Evolutionary conservation across 1,140 invertebrate species (phyloP).

Genomic region (Drosophila parvula): DNA sequence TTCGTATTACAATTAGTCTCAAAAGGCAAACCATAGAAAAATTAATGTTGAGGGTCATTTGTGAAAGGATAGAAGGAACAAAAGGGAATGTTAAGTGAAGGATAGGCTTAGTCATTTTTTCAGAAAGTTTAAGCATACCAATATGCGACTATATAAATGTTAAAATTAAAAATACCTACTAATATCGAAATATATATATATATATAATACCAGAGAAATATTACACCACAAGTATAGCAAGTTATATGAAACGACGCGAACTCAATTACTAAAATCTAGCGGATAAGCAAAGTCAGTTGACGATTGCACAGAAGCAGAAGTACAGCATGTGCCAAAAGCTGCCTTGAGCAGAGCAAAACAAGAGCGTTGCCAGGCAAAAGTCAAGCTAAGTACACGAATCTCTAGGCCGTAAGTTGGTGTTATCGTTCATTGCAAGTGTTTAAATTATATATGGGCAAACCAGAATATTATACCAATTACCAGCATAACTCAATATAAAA

Average conservation of each 20-base stretch:
- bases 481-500: conserved; percentile 60
- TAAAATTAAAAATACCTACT: conserved; percentile 55
- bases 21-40: conserved; percentile 51
- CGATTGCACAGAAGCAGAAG: conserved; percentile 40
- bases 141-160: conserved; percentile 69
- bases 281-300: conserved; percentile 49
- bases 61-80: conserved; percentile 40
- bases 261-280: conserved; percentile 69
- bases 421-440: conserved; percentile 73
- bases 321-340: conserved; percentile 73
- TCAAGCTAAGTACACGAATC: conserved; percentile 49
- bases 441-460: conserved; percentile 68
- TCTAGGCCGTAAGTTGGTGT: conserved; percentile 71
- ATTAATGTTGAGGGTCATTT: conserved; percentile 77
- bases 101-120: conserved; percentile 64
- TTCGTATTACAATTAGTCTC: conserved; percentile 56
- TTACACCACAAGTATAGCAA: conserved; percentile 44
- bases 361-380: conserved; percentile 29
- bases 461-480: conserved; percentile 57
- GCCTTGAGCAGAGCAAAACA: conserved; percentile 34
- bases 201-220: conserved; percentile 50
- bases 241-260: conserved; percentile 40
- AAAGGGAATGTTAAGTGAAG: conserved; percentile 36
- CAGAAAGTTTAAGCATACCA: conserved; percentile 48
- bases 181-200: conserved; percentile 29